Evolutionary conservation across 2,888 invertebrate species (phyloP).

Genomic region (Xestia ashworthii): DNA sequence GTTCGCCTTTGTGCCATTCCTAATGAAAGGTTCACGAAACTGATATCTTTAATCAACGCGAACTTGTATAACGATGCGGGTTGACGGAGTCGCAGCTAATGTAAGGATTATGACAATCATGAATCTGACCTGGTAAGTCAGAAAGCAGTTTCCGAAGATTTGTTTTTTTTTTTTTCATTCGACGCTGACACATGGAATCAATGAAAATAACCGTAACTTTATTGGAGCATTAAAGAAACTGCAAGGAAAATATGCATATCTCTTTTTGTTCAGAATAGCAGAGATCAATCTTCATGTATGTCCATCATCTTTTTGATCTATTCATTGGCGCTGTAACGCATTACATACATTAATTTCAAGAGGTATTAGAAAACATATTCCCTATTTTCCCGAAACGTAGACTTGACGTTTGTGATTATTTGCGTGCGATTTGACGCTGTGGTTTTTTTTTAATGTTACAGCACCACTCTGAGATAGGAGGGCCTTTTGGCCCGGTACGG

Average conservation of each 20-base stretch:
- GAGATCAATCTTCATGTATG: neutral
- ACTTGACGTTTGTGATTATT: neutral
- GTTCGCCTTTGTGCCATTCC: constrained; percentile 85
- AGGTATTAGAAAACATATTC: too few relatives aligned
- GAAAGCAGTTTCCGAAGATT: neutral
- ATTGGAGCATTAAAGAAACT: neutral
- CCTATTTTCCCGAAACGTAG: neutral
- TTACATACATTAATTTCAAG: too few relatives aligned
- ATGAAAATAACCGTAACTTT: neutral
- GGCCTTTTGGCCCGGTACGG: too few relatives aligned
- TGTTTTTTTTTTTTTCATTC: neutral
- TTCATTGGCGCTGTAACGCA: too few relatives aligned
- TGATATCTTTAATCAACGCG: constrained; percentile 90
- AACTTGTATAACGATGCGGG: constrained; percentile 87
- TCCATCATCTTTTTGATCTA: too few relatives aligned
- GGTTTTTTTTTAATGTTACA: too few relatives aligned
- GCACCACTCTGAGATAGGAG: too few relatives aligned
- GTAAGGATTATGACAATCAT: constrained; percentile 32
- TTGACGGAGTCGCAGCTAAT: constrained; percentile 69
- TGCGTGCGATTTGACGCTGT: too few relatives aligned
- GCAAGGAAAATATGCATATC: neutral
- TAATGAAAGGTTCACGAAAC: constrained; percentile 89
- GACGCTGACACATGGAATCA: neutral
- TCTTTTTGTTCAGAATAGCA: neutral
- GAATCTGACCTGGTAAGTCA: constrained; percentile 12